Conservation (phyloP, 2,797 vertebrate species). For the Sebastes taczanowskii region DNA sequence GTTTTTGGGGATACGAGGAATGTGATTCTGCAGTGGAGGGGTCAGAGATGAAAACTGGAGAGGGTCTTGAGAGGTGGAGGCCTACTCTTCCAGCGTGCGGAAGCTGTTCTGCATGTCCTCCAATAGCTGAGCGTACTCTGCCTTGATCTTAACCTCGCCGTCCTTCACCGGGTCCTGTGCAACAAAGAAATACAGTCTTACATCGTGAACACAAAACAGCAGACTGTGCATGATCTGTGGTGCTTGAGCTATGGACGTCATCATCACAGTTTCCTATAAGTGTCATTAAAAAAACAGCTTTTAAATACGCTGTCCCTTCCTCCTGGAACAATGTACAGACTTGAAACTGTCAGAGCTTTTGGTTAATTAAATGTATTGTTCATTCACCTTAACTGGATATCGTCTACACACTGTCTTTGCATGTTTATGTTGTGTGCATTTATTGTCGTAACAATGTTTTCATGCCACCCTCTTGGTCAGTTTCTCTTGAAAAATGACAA, state of each 20-base stretch:
- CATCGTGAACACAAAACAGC: slow-evolving; percentile 59
- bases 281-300: not conserved
- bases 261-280: not conserved
- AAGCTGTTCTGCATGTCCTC: slow-evolving; percentile 99
- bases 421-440: not conserved
- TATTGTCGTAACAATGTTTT: not conserved
- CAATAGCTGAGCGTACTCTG: slow-evolving; percentile 90
- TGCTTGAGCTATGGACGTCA: not conserved
- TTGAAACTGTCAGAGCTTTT: not conserved
- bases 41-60: slow-evolving; percentile 46
- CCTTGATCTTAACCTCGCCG: slow-evolving; percentile 94
- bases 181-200: slow-evolving; percentile 61
- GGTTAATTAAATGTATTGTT: not conserved
- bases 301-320: not conserved
- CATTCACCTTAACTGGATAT: not conserved
- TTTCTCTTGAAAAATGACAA: not conserved
- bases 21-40: slow-evolving; percentile 72
- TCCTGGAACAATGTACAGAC: not conserved
- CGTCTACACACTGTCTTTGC: not conserved
- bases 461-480: not conserved
- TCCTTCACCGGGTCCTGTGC: slow-evolving; percentile 94
- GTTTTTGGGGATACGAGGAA: slow-evolving; percentile 66
- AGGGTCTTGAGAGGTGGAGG: not conserved
- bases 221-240: not conserved
- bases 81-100: slow-evolving; percentile 90